These are phyloP conservation scores for Lepidurus arcticus DNA, from an alignment of 1,140 invertebrate species.

Conservation along the genomic window DNA sequence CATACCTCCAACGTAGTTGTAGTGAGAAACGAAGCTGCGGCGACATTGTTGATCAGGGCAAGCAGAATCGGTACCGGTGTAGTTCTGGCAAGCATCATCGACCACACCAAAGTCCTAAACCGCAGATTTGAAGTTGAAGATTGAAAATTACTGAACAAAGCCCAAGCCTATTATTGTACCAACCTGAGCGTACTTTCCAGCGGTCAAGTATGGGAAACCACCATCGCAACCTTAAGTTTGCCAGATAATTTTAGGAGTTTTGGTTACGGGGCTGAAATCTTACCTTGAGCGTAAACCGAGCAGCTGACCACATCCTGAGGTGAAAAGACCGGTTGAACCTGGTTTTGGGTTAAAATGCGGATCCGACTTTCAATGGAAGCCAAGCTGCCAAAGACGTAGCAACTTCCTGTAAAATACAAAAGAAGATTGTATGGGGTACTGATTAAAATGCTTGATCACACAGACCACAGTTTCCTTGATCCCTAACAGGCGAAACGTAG, in stretches of 20 bases:
- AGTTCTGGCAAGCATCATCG: slow-evolving; percentile 49
- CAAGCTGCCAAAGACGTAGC: slow-evolving; percentile 51
- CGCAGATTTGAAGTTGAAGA: neutral
- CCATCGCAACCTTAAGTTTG: slow-evolving; percentile 46
- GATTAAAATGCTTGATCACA: neutral
- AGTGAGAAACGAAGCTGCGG: slow-evolving; percentile 47
- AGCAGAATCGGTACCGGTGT: slow-evolving; percentile 43
- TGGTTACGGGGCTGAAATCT: neutral
- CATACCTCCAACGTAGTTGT: slow-evolving; percentile 49
- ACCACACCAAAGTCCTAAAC: slow-evolving; percentile 50
- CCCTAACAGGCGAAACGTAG: slow-evolving; percentile 50
- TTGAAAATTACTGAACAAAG: no score
- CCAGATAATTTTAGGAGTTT: neutral
- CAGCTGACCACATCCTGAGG: slow-evolving; percentile 53
- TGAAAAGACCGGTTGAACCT: slow-evolving; percentile 44
- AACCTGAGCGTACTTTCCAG: slow-evolving; percentile 45
- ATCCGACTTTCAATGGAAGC: slow-evolving; percentile 48
- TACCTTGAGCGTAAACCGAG: slow-evolving; percentile 47
- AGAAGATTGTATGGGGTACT: neutral
- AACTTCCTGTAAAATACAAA: slow-evolving; percentile 42
- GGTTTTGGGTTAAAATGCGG: slow-evolving; percentile 48
- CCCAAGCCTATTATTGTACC: neutral
- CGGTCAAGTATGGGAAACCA: slow-evolving; percentile 53
- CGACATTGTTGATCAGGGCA: slow-evolving; percentile 42
- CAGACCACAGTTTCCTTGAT: slow-evolving; percentile 46